Conservation (phyloP, 1,140 invertebrate genomes). For the Akabosia matsudoensis region DNA sequence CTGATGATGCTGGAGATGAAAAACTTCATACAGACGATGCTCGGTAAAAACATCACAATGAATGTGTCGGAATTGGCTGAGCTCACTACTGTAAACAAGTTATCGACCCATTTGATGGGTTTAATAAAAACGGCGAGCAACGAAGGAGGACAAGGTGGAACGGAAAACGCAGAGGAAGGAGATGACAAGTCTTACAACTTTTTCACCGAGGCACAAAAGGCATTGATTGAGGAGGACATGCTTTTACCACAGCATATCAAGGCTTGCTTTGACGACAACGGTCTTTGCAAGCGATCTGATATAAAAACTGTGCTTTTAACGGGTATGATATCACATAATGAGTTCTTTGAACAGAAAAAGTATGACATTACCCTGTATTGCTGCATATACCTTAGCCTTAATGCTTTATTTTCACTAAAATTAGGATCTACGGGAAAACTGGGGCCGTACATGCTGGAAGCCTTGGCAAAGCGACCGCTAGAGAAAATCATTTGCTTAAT, state of each 20-base stretch:
- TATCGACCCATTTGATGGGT: not conserved
- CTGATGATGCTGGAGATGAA: slow-evolving; percentile 3
- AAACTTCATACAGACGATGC: not conserved
- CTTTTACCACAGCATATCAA: not conserved
- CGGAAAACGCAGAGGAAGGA: not conserved
- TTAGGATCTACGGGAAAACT: slow-evolving; percentile 8
- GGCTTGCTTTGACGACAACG: not conserved
- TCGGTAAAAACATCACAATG: slow-evolving; percentile 17
- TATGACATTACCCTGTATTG: not conserved
- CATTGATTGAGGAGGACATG: not conserved
- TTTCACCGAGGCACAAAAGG: not conserved
- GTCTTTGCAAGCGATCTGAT: not conserved
- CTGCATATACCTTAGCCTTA: not conserved
- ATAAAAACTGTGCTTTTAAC: slow-evolving; percentile 5
- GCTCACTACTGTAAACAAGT: not conserved
- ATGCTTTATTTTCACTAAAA: not conserved
- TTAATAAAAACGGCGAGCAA: not conserved
- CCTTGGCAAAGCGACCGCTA: not conserved
- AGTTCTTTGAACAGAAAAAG: not conserved
- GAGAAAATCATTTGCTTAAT: not conserved
- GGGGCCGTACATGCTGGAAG: slow-evolving; percentile 9
- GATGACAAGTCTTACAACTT: not conserved
- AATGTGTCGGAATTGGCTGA: slow-evolving; percentile 11
- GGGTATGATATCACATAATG: not conserved
- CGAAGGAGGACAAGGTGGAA: not conserved